These are phyloP conservation scores for Hydraecia micacea DNA, from an alignment of 2,888 invertebrate genomes.

Conservation along the genomic window DNA sequence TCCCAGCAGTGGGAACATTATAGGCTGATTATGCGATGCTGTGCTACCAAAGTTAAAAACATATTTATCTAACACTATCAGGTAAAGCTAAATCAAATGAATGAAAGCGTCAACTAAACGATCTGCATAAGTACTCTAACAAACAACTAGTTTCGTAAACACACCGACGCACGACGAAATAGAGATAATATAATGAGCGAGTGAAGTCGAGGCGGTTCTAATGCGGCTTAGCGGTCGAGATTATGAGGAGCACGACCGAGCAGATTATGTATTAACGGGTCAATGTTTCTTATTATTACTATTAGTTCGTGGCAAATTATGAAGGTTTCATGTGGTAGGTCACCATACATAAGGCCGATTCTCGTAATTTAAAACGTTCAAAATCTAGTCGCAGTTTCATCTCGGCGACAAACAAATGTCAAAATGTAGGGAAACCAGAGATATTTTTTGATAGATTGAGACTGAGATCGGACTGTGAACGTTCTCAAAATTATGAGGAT, in stretches of 20 bases:
- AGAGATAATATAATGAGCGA: background rate
- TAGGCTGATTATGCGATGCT: background rate
- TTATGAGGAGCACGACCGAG: too few relatives aligned
- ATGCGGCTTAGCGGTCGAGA: background rate
- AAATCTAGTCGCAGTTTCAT: too few relatives aligned
- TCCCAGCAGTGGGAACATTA: too few relatives aligned
- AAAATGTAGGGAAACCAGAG: too few relatives aligned
- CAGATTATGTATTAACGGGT: background rate
- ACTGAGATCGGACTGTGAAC: too few relatives aligned
- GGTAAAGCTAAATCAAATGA: background rate
- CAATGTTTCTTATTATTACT: conserved; percentile 5
- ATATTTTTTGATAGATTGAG: too few relatives aligned
- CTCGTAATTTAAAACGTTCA: too few relatives aligned
- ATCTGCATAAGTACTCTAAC: background rate
- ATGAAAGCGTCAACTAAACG: too few relatives aligned
- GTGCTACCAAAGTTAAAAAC: background rate
- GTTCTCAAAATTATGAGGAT: too few relatives aligned
- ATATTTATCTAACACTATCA: background rate
- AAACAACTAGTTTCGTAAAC: background rate
- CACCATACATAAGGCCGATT: background rate
- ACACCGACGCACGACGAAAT: background rate
- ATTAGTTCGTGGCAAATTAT: background rate
- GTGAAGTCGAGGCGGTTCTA: conserved; percentile 4
- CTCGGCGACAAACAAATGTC: too few relatives aligned
- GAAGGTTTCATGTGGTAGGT: background rate